Evolutionary conservation across 1,140 invertebrate species (phyloP), one percentile per base, ranked within the genome.

Genomic region (Platyscapa corneri): DNA sequence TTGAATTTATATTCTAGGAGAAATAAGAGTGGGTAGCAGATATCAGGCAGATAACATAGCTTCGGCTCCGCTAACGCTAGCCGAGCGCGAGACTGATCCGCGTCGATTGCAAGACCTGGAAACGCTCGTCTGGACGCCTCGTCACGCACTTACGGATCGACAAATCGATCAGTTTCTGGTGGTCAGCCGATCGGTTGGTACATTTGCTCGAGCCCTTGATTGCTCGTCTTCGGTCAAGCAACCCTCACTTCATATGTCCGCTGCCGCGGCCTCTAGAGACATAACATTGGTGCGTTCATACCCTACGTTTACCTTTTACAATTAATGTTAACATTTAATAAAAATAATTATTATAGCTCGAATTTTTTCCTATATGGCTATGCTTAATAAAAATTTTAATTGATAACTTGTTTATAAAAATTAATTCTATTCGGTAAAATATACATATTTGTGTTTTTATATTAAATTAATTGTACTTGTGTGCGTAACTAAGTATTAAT

Each of bases 151-250:
- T 84, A 97, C 96, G 87, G 98, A 99, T 94, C 95, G 97, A 91
- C 98, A 99, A 94, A 99, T 99, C 87, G 99, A 99, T 94, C 98
- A 99, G 94, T 99, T 99, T 95, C 95, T 99, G 87, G 98, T 99
- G 86, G 97, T 99, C 88, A 98, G 98, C 82, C 97, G 98, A 91
- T 99, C 99, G 64, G 98, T 99, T 86, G 99, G 99, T 86, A 99
- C 99, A 67, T 99, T 99, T 95, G 99, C 99, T 70, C 95, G 99
- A 88, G 99, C 99, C 72, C 95, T 99, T 53, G 99, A 99, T 94
- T 99, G 98, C 93, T 99, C 98, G 86, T 99, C 98, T 92, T 98
- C 98, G 82, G 97, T 99, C 32, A 98, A 99, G 93, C 98, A 99
- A 91, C 99, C 99, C 72, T 98, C 97, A 89, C 94, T 99, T 82